These are phyloP conservation scores for Drosophila lutescens DNA, from an alignment of 2,888 invertebrate species.

Conservation along the genomic window DNA sequence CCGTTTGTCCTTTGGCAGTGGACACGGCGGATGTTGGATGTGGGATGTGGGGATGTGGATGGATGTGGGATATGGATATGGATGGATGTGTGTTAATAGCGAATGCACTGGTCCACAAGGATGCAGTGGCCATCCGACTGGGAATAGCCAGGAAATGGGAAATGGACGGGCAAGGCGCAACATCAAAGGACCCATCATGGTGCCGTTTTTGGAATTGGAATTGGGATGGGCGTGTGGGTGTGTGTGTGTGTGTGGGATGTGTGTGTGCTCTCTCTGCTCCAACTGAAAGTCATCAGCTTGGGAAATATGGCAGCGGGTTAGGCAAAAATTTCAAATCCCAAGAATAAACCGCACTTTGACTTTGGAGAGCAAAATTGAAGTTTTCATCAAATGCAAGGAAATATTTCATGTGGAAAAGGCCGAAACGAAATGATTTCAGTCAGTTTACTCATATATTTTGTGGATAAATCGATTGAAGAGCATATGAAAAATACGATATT, in stretches of 20 bases:
- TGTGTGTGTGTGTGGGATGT: not conserved
- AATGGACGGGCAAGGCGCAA: constrained; percentile 13
- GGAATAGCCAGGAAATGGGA: constrained; percentile 5
- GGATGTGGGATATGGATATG: not conserved
- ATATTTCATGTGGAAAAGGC: constrained; percentile 1
- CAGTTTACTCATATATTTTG: too few relatives aligned
- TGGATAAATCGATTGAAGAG: too few relatives aligned
- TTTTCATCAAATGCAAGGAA: constrained; percentile 21
- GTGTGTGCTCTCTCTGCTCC: not conserved
- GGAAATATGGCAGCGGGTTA: not conserved
- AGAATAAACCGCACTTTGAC: constrained; percentile 21
- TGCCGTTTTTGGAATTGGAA: not conserved
- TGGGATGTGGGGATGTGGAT: not conserved
- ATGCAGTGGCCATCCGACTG: constrained; percentile 33
- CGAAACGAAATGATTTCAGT: too few relatives aligned
- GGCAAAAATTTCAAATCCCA: not conserved
- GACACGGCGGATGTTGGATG: not conserved
- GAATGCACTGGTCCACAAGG: constrained; percentile 16
- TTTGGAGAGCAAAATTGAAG: constrained; percentile 16
- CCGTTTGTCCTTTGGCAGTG: constrained; percentile 9
- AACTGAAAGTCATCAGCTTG: constrained; percentile 10
- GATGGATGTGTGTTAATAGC: constrained; percentile 29
- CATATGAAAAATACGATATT: too few relatives aligned
- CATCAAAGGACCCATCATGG: constrained; percentile 35
- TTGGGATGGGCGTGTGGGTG: not conserved